Evolutionary conservation across 2,113 vertebrate species (phyloP), one percentile per base, ranked within the genome.

Genomic region (Hystrix brachyura): DNA sequence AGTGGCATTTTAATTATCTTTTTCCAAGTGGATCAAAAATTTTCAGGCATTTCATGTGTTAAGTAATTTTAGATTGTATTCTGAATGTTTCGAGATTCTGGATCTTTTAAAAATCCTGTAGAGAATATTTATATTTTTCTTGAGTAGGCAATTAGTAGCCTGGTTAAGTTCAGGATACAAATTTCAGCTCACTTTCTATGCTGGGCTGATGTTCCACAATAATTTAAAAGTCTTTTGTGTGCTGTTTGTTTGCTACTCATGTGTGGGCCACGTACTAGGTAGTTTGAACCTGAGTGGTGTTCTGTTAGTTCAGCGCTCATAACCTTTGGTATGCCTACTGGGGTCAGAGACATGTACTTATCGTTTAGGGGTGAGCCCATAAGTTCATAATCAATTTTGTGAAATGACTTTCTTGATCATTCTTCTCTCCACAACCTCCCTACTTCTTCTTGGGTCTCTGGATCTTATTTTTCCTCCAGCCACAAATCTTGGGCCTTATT

Each of bases 51-150:
- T 69, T 95, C 12, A 65, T n/a, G 25, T 59, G 34, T 92, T 32
- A 60, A 53, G n/a, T 87, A 83, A 67, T 57, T 90, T 90, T 90
- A 11, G 29, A 53, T 71, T 72, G 1, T 46, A 59, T 78, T 46
- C 10, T 65, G 18, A 65, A 43, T 89, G n/a, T 87, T 82, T 67
- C 71, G 51, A 94, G 57, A 57, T 48, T 92, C n/a, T 64, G 15
- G 21, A 34, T 29, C 71, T 94, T 89, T 74, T 43, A 14, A 18
- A 92, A 85, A 23, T 48, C 27, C 71, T 55, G 8, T 71, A 27
- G 84, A 87, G 21, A 87, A 90, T 90, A 21, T 82, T 95, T 2
- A 38, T 78, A 48, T 87, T 81, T 87, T 17, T 93, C 27, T 72
- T 93, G 55, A 43, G 7, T 23, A 78, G 38, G 13, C 19, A 78